Evolutionary conservation across 2,888 invertebrate species (phyloP).

Genomic region (Biston betularia): DNA sequence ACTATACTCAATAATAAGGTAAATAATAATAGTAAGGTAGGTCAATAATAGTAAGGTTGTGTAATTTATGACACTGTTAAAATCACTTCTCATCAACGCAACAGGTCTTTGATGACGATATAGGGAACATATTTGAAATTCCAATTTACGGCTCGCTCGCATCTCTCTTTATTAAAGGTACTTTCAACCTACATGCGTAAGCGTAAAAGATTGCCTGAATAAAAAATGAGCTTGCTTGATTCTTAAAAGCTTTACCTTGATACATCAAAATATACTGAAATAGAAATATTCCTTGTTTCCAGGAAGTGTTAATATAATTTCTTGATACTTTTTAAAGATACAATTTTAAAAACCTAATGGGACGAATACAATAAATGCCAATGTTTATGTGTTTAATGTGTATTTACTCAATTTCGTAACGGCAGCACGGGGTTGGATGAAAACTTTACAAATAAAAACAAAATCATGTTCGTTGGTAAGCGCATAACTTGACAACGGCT

Average conservation of each 20-base stretch:
- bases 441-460: too few relatives aligned
- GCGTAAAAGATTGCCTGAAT: slow-evolving; percentile 16
- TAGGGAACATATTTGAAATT: background rate
- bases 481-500: too few relatives aligned
- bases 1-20: background rate
- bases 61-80: background rate
- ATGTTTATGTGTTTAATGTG: too few relatives aligned
- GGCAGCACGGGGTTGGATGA: too few relatives aligned
- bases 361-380: too few relatives aligned
- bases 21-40: too few relatives aligned
- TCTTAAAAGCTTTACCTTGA: slow-evolving; percentile 20
- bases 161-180: slow-evolving; percentile 7
- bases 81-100: background rate
- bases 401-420: too few relatives aligned
- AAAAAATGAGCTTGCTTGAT: slow-evolving; percentile 12
- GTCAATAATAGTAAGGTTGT: background rate
- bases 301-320: background rate
- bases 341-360: too few relatives aligned
- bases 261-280: slow-evolving; percentile 14
- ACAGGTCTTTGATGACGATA: background rate
- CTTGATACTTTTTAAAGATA: background rate
- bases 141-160: slow-evolving; percentile 2
- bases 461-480: too few relatives aligned
- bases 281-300: background rate
- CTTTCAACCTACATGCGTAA: slow-evolving; percentile 1